Percentiles rank a stretch among this genome's conserved stretches.
Conservation (phyloP, 2,797 vertebrate species). For the Sebastes kiyomatsui region DNA sequence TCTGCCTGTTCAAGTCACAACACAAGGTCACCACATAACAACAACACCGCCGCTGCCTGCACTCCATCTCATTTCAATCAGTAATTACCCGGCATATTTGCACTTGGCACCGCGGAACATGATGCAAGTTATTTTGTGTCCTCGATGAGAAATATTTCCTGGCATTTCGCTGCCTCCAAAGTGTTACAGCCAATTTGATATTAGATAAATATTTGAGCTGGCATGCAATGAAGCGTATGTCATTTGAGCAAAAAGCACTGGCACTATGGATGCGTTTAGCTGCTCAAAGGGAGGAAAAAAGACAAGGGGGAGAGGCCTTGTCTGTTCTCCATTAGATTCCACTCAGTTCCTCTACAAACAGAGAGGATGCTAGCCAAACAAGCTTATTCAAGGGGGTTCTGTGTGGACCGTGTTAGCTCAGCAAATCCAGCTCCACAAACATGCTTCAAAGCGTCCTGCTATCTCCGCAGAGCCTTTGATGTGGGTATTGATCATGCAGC, state of each 20-base stretch:
- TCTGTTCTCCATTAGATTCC: conserved; percentile 87
- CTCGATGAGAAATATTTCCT: conserved; percentile 65
- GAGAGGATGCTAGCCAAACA: conserved; percentile 92
- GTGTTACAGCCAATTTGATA: conserved; percentile 81
- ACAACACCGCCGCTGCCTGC: conserved; percentile 60
- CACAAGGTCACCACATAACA: conserved; percentile 64
- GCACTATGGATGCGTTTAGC: conserved; percentile 65
- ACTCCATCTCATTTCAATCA: conserved; percentile 68
- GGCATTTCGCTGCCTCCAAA: conserved; percentile 77
- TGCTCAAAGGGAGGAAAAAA: conserved; percentile 70
- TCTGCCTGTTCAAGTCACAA: conserved; percentile 39
- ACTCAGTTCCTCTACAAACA: conserved; percentile 92
- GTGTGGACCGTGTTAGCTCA: conserved; percentile 87
- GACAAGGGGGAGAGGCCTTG: conserved; percentile 70
- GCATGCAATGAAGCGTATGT: conserved; percentile 79
- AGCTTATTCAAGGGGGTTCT: conserved; percentile 85
- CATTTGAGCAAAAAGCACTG: conserved; percentile 71
- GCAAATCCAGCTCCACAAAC: conserved; percentile 89
- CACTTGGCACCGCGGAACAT: conserved; percentile 61
- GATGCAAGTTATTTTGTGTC: conserved; percentile 73
- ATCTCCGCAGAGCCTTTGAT: conserved; percentile 89
- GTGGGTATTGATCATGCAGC: conserved; percentile 87
- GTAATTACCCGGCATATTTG: conserved; percentile 78
- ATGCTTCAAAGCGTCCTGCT: conserved; percentile 89
- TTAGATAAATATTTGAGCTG: conserved; percentile 91